These are phyloP conservation scores for Vireo griseus DNA, from an alignment of 2,797 vertebrate species.

Conservation along the genomic window DNA sequence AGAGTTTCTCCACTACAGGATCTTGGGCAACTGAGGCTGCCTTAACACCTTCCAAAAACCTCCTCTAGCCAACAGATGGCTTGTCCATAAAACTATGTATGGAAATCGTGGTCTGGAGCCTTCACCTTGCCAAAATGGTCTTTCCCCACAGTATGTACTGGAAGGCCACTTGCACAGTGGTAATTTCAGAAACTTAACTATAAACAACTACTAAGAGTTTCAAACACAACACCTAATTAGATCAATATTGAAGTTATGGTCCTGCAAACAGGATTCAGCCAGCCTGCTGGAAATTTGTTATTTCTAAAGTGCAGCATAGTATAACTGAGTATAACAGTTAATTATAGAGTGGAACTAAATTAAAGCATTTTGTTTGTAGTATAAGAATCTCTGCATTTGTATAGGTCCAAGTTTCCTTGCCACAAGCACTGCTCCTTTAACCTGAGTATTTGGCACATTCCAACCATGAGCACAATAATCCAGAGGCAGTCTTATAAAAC, in stretches of 20 bases:
- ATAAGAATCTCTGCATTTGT: not conserved
- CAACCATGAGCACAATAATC: conserved; percentile 28
- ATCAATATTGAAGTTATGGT: not conserved
- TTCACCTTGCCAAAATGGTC: not conserved
- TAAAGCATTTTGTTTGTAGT: not conserved
- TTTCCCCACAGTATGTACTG: not conserved
- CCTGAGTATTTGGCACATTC: not conserved
- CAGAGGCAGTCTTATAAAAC: conserved; percentile 25
- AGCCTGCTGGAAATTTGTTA: not conserved
- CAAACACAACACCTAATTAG: not conserved
- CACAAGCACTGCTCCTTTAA: not conserved
- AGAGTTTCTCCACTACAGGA: not conserved
- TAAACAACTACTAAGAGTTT: not conserved
- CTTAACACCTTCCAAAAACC: not conserved
- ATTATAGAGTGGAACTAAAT: not conserved
- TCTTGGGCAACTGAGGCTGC: not conserved
- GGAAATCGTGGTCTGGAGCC: not conserved
- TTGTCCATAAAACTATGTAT: not conserved
- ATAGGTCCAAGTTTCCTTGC: not conserved
- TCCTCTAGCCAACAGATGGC: not conserved
- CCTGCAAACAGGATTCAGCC: not conserved
- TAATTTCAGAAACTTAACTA: not conserved
- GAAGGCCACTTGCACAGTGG: not conserved
- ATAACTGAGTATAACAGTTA: no score
- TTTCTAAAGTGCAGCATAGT: not conserved